A percentile compares a stretch with the other conserved stretches of the same genome.
Conservation (phyloP, 2,888 invertebrate genomes). For the Trachelus iudaicus region DNA sequence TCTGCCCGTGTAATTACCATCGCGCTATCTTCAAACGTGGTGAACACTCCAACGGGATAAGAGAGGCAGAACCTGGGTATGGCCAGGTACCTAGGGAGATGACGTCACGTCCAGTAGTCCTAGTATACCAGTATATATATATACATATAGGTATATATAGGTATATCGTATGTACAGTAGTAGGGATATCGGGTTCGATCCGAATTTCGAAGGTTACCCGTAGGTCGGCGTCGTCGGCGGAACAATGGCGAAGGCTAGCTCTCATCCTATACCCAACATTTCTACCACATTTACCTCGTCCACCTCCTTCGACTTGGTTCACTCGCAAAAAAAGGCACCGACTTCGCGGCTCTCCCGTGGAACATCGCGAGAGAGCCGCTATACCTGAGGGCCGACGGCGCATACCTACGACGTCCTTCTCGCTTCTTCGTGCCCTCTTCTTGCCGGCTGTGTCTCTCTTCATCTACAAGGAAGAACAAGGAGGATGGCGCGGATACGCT, state of each 20-base stretch:
- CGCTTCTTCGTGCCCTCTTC: neutral
- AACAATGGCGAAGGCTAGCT: neutral
- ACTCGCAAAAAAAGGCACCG: slow-evolving; percentile 40
- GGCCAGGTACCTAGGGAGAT: neutral
- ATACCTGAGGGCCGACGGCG: neutral
- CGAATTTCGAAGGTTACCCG: slow-evolving; percentile 5
- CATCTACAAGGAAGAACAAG: neutral
- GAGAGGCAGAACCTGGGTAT: neutral
- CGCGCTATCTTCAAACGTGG: neutral
- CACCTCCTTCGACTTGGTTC: neutral
- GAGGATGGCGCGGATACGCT: neutral
- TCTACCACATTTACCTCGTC: slow-evolving; percentile 21
- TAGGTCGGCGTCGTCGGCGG: neutral
- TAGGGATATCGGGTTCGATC: neutral
- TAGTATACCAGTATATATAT: neutral
- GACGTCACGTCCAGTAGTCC: neutral
- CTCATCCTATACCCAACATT: slow-evolving; percentile 1
- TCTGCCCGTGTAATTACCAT: neutral
- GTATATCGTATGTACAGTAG: neutral
- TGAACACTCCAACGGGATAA: neutral
- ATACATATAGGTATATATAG: neutral
- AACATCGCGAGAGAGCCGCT: slow-evolving; percentile 8
- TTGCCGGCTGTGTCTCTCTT: neutral
- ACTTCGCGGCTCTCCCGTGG: slow-evolving; percentile 44
- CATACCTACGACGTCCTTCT: neutral